A percentile compares a stretch with the other conserved stretches of the same genome.
phyloP scores from a whole-genome alignment of 2,888 invertebrate species.

The Crocallis elinguaria region DNA sequence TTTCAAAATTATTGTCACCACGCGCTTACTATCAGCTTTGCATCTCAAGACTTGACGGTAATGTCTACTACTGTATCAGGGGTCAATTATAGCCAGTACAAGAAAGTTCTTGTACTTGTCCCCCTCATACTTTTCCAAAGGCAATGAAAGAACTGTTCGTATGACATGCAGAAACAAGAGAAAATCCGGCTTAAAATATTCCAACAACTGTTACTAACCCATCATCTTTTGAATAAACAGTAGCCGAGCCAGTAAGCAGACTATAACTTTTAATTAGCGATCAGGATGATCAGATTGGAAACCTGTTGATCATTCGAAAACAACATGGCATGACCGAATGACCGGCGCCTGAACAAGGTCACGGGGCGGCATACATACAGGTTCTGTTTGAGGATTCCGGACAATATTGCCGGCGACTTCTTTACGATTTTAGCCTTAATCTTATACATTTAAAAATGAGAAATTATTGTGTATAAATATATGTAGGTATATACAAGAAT shows the following conservation, averaged over 20 bases:
- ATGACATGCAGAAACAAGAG: not conserved
- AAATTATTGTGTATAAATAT: too few relatives aligned
- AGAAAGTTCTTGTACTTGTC: too few relatives aligned
- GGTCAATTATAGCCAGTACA: too few relatives aligned
- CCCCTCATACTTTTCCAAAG: too few relatives aligned
- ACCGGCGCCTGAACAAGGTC: slow-evolving; percentile 27
- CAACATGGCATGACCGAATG: slow-evolving; percentile 27
- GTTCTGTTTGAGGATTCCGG: not conserved
- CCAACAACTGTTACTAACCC: slow-evolving; percentile 16
- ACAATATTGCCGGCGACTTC: not conserved
- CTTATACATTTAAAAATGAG: too few relatives aligned
- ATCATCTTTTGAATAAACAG: slow-evolving; percentile 27
- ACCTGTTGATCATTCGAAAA: slow-evolving; percentile 33
- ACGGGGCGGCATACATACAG: slow-evolving; percentile 8
- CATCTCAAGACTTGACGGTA: too few relatives aligned
- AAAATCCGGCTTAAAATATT: not conserved
- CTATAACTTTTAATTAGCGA: slow-evolving; percentile 22
- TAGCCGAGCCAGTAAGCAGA: slow-evolving; percentile 3
- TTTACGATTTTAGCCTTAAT: not conserved
- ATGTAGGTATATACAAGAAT: too few relatives aligned
- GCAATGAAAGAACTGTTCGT: too few relatives aligned
- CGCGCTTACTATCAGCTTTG: too few relatives aligned
- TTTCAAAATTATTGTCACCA: too few relatives aligned
- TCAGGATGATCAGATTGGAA: slow-evolving; percentile 21
- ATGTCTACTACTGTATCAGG: too few relatives aligned